These are phyloP conservation scores for Austrolebias charrua DNA, from an alignment of 2,797 vertebrate species.

Conservation along the genomic window DNA sequence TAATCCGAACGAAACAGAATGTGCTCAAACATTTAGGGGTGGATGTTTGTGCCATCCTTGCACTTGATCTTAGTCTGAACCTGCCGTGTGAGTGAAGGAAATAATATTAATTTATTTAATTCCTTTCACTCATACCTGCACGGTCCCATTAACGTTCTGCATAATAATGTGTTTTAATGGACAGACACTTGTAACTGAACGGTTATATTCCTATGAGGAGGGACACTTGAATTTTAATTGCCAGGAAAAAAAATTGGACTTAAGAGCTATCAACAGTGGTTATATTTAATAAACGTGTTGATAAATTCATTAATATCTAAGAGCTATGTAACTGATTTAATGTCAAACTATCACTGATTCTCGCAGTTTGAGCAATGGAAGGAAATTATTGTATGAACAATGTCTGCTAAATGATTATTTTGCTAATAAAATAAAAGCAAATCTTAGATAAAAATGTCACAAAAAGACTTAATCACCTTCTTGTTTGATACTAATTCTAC, in stretches of 20 bases:
- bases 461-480: slow-evolving; percentile 5
- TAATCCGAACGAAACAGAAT: slow-evolving; percentile 4
- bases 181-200: slow-evolving; percentile 34
- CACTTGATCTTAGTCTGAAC: slow-evolving; percentile 7
- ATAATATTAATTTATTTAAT: slow-evolving; percentile 19
- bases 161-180: slow-evolving; percentile 40
- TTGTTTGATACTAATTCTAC: not conserved
- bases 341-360: too few relatives aligned
- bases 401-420: too few relatives aligned
- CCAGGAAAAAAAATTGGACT: too few relatives aligned
- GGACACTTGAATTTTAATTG: slow-evolving; percentile 12
- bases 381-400: too few relatives aligned
- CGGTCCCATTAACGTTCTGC: slow-evolving; percentile 46
- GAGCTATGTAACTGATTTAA: too few relatives aligned
- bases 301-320: too few relatives aligned
- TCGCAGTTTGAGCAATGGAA: too few relatives aligned
- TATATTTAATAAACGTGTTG: too few relatives aligned
- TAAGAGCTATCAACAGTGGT: too few relatives aligned
- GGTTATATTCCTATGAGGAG: slow-evolving; percentile 44
- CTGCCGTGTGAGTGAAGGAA: slow-evolving; percentile 4
- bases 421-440: too few relatives aligned
- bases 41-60: slow-evolving; percentile 10
- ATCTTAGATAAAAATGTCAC: slow-evolving; percentile 1
- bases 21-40: not conserved
- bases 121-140: slow-evolving; percentile 33